These are phyloP conservation scores for Periplaneta americana DNA, from an alignment of 1,140 invertebrate genomes.

Conservation along the genomic window DNA sequence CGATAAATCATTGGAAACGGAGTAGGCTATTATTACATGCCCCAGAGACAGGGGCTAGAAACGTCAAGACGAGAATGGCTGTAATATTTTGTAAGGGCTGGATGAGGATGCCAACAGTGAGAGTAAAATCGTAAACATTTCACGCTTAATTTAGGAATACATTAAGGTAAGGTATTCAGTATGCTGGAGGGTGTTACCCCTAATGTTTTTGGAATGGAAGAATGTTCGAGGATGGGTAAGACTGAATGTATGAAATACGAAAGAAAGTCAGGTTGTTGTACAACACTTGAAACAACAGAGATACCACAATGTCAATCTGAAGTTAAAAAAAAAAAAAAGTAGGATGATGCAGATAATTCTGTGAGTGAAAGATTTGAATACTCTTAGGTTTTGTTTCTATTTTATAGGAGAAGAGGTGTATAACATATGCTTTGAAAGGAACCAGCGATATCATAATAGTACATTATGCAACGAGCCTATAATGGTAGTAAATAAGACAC, in stretches of 20 bases:
- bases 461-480: too few relatives aligned
- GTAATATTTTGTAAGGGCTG: neutral
- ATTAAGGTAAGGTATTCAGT: neutral
- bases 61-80: neutral
- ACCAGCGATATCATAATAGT: too few relatives aligned
- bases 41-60: neutral
- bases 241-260: neutral
- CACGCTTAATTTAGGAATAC: too few relatives aligned
- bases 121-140: neutral
- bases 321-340: too few relatives aligned
- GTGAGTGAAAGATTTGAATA: too few relatives aligned
- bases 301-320: too few relatives aligned
- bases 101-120: neutral
- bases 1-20: neutral
- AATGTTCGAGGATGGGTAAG: neutral
- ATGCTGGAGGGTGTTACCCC: neutral
- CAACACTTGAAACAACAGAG: too few relatives aligned
- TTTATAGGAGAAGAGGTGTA: too few relatives aligned
- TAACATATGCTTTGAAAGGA: too few relatives aligned
- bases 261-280: neutral
- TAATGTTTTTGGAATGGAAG: neutral
- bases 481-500: too few relatives aligned
- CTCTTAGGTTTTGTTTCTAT: too few relatives aligned
- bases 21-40: neutral
- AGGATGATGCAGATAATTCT: too few relatives aligned